Evolutionary conservation across 2,888 invertebrate species (phyloP), one percentile per base, ranked within the genome.

Genomic region (Drosophila barbarae): DNA sequence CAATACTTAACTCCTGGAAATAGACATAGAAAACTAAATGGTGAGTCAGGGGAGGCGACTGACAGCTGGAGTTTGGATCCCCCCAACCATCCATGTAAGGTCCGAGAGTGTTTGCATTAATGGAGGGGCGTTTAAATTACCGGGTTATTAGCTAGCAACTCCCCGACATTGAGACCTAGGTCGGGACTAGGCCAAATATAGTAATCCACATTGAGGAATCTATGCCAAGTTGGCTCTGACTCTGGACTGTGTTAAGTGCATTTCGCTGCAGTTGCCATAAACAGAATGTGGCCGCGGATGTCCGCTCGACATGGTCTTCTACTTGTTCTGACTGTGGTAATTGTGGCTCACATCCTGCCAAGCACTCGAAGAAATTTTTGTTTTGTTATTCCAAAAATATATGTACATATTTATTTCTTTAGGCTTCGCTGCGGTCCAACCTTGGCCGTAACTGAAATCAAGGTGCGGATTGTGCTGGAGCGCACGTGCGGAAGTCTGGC

Each of bases 301-400:
- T 69, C 69, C 69, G 71, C 32, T 63, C 47, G 71, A 63, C 63
- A 55, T 63, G 54, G 71, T 53, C 63, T 61, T 70, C 18, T 35
- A 46, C 60, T 30, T 44, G 38, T 59, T 32, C 38, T 46, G 28
- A 5, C 36, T n/a, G 21, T 23, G 10, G 15, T 10, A 28, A 35
- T 15, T 44, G 58, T 32, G 44, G 52, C 61, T 15, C 8, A 53
- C 61, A 70, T 50, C 71, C 71, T 68, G 38, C 28, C 32, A 18
- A 2, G 3, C 47, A 49, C 70, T 59, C 36, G 2, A 38, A 53
- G 41, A 53, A 52, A 61, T 21, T 47, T 9, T 9, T 10, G 30
- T 10, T 30, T 30, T 9, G 30, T 30, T 30, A 30, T 30, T 30
- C 3, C 10, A 9, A 10, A 30, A 30, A 30, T 10, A 30, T 32